These are phyloP conservation scores for Acanthurus leucopareius DNA, from an alignment of 2,797 vertebrate genomes.

Conservation along the genomic window DNA sequence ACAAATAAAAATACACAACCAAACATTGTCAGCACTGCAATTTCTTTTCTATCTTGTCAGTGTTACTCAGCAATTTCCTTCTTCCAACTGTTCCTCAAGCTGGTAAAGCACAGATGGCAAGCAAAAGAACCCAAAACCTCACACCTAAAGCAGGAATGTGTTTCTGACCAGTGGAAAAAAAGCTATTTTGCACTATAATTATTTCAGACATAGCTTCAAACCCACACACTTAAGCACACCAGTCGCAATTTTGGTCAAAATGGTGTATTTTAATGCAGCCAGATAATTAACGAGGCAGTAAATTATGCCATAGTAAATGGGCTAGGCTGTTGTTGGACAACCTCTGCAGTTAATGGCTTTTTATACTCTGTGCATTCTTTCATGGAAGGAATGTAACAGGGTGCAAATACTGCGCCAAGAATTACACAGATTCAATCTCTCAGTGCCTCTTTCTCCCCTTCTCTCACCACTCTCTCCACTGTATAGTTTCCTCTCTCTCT, in stretches of 20 bases:
- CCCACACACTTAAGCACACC: constrained; percentile 37
- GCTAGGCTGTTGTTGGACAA: constrained; percentile 65
- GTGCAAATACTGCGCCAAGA: constrained; percentile 59
- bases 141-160: constrained; percentile 62
- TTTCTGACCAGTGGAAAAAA: constrained; percentile 45
- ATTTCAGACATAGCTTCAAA: constrained; percentile 49
- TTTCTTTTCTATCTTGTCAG: constrained; percentile 24
- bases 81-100: constrained; percentile 20
- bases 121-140: constrained; percentile 39
- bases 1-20: constrained; percentile 12
- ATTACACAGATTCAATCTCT: constrained; percentile 51
- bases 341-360: constrained; percentile 61
- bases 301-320: constrained; percentile 68
- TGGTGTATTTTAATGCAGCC: constrained; percentile 56
- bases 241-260: constrained; percentile 68
- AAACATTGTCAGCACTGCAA: neutral
- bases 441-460: constrained; percentile 18
- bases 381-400: constrained; percentile 72
- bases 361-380: constrained; percentile 71
- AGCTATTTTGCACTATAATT: constrained; percentile 41
- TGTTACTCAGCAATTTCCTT: constrained; percentile 27
- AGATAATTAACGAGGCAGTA: constrained; percentile 69
- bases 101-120: constrained; percentile 23
- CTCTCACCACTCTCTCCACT: constrained; percentile 25
- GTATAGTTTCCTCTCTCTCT: constrained; percentile 14